A percentile compares a stretch with the other conserved stretches of the same genome.
phyloP scores from a whole-genome alignment of 1,140 invertebrate genomes.

The Trachymyrmex cornetzi region DNA sequence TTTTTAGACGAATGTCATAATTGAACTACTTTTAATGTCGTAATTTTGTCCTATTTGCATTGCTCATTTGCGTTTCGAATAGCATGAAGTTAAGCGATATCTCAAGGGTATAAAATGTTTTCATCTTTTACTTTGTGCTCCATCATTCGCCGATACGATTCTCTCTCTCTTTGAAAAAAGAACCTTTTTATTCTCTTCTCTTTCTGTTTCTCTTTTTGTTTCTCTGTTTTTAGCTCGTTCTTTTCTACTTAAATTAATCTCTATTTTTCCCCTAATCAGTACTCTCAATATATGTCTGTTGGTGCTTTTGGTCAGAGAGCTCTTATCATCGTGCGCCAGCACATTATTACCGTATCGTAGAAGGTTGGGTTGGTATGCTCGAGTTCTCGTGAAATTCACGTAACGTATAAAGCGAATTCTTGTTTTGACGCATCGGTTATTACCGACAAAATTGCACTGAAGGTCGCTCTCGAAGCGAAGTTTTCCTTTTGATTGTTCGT shows the following conservation, averaged over 20 bases:
- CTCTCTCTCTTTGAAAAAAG: background rate
- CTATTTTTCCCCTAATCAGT: slow-evolving; percentile 42
- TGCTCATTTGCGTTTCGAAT: background rate
- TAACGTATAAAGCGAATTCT: background rate
- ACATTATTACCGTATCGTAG: background rate
- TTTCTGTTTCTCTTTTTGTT: background rate
- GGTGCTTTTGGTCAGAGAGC: slow-evolving; percentile 1
- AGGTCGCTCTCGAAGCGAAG: background rate
- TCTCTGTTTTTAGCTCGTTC: background rate
- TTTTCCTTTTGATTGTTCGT: slow-evolving; percentile 34
- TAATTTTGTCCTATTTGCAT: background rate
- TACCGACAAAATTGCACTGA: slow-evolving; percentile 13
- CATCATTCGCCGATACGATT: background rate
- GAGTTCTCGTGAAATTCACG: slow-evolving; percentile 14
- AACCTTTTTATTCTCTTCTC: background rate
- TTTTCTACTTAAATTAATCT: background rate
- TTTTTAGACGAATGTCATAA: background rate
- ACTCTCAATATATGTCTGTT: background rate
- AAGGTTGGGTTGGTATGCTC: background rate
- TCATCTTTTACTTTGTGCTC: background rate
- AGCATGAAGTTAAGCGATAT: slow-evolving; percentile 10
- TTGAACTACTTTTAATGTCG: background rate
- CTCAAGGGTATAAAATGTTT: slow-evolving; percentile 30
- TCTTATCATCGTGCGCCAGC: background rate
- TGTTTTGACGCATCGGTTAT: slow-evolving; percentile 17